Evolutionary conservation across 2,888 invertebrate species (phyloP).

Genomic region (Ophraella communa): DNA sequence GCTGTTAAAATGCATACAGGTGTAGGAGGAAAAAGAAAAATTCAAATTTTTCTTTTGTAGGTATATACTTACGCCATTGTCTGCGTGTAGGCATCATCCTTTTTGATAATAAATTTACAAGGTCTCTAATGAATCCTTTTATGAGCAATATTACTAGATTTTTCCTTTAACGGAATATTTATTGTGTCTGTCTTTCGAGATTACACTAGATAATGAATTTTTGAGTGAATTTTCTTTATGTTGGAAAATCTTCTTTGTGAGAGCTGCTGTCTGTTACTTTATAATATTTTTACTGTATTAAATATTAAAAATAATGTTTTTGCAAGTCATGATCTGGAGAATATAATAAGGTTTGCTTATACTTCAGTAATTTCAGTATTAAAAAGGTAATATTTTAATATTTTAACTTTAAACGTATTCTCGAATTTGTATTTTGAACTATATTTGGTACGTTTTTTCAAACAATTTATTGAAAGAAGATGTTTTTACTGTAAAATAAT

Average conservation of each 20-base stretch:
- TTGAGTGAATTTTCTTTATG: constrained; percentile 4
- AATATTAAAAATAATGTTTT: too few species aligned
- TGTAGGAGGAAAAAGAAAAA: constrained; percentile 21
- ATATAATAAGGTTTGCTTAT: neutral
- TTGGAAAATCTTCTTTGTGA: neutral
- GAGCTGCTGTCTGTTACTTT: neutral
- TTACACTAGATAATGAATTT: constrained; percentile 14
- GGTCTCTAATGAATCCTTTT: constrained; percentile 30
- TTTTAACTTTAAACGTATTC: too few species aligned
- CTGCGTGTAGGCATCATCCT: constrained; percentile 25
- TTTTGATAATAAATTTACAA: constrained; percentile 34
- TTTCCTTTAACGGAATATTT: constrained; percentile 19
- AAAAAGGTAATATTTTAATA: too few species aligned
- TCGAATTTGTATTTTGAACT: too few species aligned
- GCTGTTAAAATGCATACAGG: constrained; percentile 43
- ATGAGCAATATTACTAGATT: constrained; percentile 23
- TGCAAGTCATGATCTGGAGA: too few species aligned
- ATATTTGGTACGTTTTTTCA: too few species aligned
- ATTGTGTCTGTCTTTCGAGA: constrained; percentile 16
- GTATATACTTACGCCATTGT: too few species aligned
- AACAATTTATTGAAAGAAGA: too few species aligned
- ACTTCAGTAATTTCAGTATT: too few species aligned
- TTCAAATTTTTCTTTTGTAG: too few species aligned
- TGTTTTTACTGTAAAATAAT: too few species aligned
- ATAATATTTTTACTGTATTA: neutral